Evolutionary conservation across 2,888 invertebrate species (phyloP), one percentile per base, ranked within the genome.

Genomic region (Apodemia zela): DNA sequence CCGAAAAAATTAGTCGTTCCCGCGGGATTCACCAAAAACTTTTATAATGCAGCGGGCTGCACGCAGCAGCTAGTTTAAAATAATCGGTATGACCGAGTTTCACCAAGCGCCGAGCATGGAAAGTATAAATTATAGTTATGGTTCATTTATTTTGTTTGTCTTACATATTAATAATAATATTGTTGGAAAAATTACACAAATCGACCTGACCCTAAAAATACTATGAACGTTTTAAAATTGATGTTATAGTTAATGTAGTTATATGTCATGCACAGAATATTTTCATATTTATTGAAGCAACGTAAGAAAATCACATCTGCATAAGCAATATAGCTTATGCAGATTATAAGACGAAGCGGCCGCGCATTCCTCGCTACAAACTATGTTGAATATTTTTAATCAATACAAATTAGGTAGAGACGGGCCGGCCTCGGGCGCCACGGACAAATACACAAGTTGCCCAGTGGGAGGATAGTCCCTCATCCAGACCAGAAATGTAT

Each of bases 301-400:
- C 33, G 15, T 25, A 60, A 42, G 77, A 77, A 80, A 79, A 78
- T 77, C 76, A 78, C 75, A 72, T 73, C 72, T 67, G 67, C 21
- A 25, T 62, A 73, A 74, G 75, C 76, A 82, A 84, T 84, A 82
- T 79, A 82, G 79, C 81, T 78, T 80, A 74, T 76, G 77, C 71
- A 73, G 72, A 54, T 21, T 54, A 54, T 25, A 54, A 54, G 54
- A 25, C 25, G 69, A 38, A 71, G 71, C 72, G 11, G 45, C 25
- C 45, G 71, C 69, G 74, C 74, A 84, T 87, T 82, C 87, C 84
- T 72, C 65, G 75, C 73, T 72, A 73, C 68, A 75, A 91, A 91
- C 89, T 90, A 91, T 92, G 89, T 83, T 81, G 85, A 92, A 89
- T 90, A 92, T 92, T 92, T 92, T 92, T 92, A 92, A 92, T 92